These are phyloP conservation scores for Margaritifera margaritifera DNA, from an alignment of 2,888 invertebrate genomes.

Conservation along the genomic window DNA sequence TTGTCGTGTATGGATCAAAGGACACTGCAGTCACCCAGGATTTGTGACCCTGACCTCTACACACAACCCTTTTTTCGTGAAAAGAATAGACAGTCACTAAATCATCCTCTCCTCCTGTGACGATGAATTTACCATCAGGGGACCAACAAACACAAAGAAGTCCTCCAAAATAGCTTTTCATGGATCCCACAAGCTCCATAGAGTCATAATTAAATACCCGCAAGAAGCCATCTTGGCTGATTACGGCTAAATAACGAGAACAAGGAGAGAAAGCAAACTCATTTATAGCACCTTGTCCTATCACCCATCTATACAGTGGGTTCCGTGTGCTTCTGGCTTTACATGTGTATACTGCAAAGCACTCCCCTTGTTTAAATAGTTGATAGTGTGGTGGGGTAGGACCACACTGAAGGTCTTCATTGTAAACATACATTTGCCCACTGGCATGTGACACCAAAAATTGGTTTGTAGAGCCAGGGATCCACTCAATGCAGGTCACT, in stretches of 20 bases:
- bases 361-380: constrained; percentile 94
- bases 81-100: constrained; percentile 97
- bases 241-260: constrained; percentile 91
- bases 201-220: constrained; percentile 97
- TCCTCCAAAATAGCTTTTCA: constrained; percentile 98
- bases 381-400: constrained; percentile 94
- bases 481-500: constrained; percentile 98
- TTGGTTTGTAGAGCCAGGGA: constrained; percentile 93
- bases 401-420: constrained; percentile 89
- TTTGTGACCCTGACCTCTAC: constrained; percentile 97
- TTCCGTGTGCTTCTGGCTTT: constrained; percentile 97
- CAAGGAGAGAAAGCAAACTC: constrained; percentile 98
- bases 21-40: constrained; percentile 99
- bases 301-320: constrained; percentile 85
- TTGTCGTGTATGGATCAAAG: constrained; percentile 79
- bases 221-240: constrained; percentile 90
- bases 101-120: constrained; percentile 99
- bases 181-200: constrained; percentile 93
- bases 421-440: constrained; percentile 97
- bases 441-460: constrained; percentile 96
- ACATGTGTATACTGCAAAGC: constrained; percentile 94
- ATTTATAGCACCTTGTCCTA: constrained; percentile 83
- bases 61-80: constrained; percentile 92
- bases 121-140: constrained; percentile 91
- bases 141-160: constrained; percentile 98